A percentile compares a stretch with the other conserved stretches of the same genome.
Conservation (phyloP, 2,888 invertebrate species). For the Caenorhabditis doughertyi region DNA sequence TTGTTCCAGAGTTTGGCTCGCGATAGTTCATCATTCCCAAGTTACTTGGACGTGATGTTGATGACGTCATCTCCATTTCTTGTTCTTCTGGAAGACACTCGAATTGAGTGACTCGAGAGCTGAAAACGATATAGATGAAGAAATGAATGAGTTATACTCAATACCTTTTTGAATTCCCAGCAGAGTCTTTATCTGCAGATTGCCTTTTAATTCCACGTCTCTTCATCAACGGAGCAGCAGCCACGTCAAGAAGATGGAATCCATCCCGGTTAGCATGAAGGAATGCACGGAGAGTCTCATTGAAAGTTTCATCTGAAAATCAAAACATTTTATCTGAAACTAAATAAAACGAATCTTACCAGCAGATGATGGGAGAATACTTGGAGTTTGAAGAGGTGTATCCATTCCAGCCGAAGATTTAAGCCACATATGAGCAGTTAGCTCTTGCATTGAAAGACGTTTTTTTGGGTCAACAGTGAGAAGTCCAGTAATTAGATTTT, state of each 20-base stretch:
- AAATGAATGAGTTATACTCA: too few relatives aligned
- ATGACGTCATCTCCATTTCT: conserved; percentile 51
- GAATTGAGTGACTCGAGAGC: conserved; percentile 66
- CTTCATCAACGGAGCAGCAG: conserved; percentile 74
- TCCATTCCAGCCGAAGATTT: conserved; percentile 82
- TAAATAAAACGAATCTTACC: conserved; percentile 57
- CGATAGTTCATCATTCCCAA: conserved; percentile 75
- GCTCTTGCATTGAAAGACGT: conserved; percentile 87
- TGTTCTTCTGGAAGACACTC: conserved; percentile 73
- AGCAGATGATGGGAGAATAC: conserved; percentile 77
- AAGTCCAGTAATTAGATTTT: conserved; percentile 88
- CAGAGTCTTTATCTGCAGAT: conserved; percentile 62
- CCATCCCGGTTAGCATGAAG: conserved; percentile 88
- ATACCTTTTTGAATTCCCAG: conserved; percentile 52
- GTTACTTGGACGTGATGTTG: conserved; percentile 68
- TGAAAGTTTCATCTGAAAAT: conserved; percentile 83
- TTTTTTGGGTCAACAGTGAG: conserved; percentile 89
- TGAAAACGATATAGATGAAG: background rate
- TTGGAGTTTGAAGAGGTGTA: conserved; percentile 82
- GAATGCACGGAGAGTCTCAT: conserved; percentile 87
- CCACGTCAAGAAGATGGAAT: conserved; percentile 86
- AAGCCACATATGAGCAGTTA: conserved; percentile 88
- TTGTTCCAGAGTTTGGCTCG: conserved; percentile 71
- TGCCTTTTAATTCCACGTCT: conserved; percentile 78
- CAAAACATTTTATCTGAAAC: background rate